Base-by-base conservation (phyloP, 2,888 invertebrate species). In the Automeris io region DNA sequence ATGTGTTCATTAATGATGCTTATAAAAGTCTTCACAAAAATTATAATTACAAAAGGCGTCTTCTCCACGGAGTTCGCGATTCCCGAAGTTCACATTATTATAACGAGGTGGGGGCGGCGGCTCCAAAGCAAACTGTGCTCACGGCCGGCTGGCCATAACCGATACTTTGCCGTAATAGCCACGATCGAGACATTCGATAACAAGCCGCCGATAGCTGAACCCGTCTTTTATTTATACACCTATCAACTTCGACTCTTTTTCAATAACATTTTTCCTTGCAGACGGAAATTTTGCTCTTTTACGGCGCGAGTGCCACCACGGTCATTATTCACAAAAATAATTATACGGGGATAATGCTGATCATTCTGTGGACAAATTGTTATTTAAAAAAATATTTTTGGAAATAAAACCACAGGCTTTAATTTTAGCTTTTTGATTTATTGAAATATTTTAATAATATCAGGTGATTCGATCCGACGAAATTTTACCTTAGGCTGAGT, bases 121-220 rank as follows among this genome's bases (percentile, higher is more conserved):
- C 58, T 70, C 81, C 76, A 83, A 78, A 77, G 81, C 72, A 85
- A 83, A 81, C 70, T 85, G 82, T 73, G 76, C 85, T 75, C 74
- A 80, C 78, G 67, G 79, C 72, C 77, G 51, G 66, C 62, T 62
- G 68, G 75, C 77, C 35, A 45, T 82, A 85, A 80, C 77, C 75
- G 74, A 74, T 74, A 81, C 79, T 85, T 85, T 85, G 70, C 70
- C 63, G 71, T 81, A 85, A 82, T 80, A 75, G 70, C 76, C 55
- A 54, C 72, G 78, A 82, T 83, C 70, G 63, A 78, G 80, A 83
- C 85, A 83, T 85, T 80, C 85, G 85, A 86, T 85, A 86, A 85
- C 86, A 85, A 86, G 85, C 82, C 82, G 80, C 77, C 85, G 85
- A 86, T 86, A 85, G 81, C 81, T 85, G 81, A 83, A 83, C 83